Evolutionary conservation across 1,140 invertebrate genomes (phyloP).

Genomic region (Cydia pomonella): DNA sequence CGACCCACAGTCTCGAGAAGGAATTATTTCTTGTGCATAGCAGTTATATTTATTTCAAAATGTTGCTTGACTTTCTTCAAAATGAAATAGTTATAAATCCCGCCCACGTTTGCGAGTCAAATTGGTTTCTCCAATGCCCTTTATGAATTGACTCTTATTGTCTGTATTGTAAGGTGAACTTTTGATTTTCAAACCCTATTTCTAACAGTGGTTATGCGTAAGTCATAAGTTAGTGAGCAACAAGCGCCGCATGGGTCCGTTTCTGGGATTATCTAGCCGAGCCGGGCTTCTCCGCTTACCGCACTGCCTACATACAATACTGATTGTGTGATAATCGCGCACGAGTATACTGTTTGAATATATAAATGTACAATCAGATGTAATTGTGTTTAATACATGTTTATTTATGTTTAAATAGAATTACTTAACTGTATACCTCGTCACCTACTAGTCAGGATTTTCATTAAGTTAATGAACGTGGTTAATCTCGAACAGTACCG

Average conservation of each 20-base stretch:
- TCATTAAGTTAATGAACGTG: not conserved
- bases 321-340: slow-evolving; percentile 11
- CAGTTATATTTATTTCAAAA: slow-evolving; percentile 23
- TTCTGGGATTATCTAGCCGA: slow-evolving; percentile 16
- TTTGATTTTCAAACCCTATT: not conserved
- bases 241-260: slow-evolving; percentile 15
- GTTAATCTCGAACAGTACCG: not conserved
- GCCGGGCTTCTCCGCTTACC: not conserved
- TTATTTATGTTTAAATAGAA: not conserved
- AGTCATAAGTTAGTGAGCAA: slow-evolving; percentile 40
- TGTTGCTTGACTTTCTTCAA: not conserved
- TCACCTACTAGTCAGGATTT: not conserved
- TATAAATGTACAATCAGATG: slow-evolving; percentile 5
- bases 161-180: slow-evolving; percentile 28
- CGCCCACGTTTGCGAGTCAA: slow-evolving; percentile 38
- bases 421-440: not conserved
- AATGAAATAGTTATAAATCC: slow-evolving; percentile 5
- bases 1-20: not conserved
- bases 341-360: slow-evolving; percentile 11
- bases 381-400: slow-evolving; percentile 6
- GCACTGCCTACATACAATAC: not conserved
- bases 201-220: slow-evolving; percentile 43
- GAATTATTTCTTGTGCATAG: slow-evolving; percentile 25
- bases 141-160: slow-evolving; percentile 48
- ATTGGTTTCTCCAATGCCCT: slow-evolving; percentile 37